Evolutionary conservation across 2,888 invertebrate species (phyloP).

Genomic region (Acrocyrtus sp.): DNA sequence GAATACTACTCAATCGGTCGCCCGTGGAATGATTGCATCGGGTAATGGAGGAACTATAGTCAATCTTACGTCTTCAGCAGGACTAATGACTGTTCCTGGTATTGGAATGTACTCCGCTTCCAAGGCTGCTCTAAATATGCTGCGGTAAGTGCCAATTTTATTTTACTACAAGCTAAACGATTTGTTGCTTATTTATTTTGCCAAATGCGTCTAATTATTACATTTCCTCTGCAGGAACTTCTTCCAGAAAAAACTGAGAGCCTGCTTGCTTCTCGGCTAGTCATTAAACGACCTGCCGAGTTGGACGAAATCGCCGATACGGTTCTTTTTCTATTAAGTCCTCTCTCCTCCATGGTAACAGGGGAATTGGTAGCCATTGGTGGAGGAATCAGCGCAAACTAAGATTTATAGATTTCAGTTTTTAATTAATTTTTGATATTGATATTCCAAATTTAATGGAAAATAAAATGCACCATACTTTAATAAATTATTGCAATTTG

Average conservation of each 20-base stretch:
- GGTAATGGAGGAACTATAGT: slow-evolving; percentile 34
- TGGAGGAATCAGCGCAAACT: slow-evolving; percentile 65
- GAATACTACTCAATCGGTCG: slow-evolving; percentile 6
- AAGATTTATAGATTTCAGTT: too few species aligned
- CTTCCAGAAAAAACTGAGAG: slow-evolving; percentile 66
- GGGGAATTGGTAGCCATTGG: slow-evolving; percentile 67
- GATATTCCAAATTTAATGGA: too few species aligned
- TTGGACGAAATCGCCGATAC: slow-evolving; percentile 54
- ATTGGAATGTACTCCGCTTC: slow-evolving; percentile 66
- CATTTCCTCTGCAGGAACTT: slow-evolving; percentile 67
- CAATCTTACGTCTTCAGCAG: slow-evolving; percentile 23
- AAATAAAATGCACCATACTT: too few species aligned
- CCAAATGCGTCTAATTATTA: too few species aligned
- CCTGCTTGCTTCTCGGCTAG: slow-evolving; percentile 62
- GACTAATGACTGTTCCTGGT: background rate
- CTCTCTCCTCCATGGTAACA: slow-evolving; percentile 68
- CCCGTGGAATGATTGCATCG: background rate
- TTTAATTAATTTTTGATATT: too few species aligned
- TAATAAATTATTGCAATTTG: too few species aligned
- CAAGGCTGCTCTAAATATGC: slow-evolving; percentile 69
- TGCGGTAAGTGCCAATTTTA: too few species aligned
- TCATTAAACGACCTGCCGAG: slow-evolving; percentile 25
- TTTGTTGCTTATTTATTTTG: too few species aligned
- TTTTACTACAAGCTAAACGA: too few species aligned
- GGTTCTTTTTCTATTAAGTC: slow-evolving; percentile 68